Base-by-base conservation (phyloP, 2,113 vertebrate species). In the Indri indri region DNA sequence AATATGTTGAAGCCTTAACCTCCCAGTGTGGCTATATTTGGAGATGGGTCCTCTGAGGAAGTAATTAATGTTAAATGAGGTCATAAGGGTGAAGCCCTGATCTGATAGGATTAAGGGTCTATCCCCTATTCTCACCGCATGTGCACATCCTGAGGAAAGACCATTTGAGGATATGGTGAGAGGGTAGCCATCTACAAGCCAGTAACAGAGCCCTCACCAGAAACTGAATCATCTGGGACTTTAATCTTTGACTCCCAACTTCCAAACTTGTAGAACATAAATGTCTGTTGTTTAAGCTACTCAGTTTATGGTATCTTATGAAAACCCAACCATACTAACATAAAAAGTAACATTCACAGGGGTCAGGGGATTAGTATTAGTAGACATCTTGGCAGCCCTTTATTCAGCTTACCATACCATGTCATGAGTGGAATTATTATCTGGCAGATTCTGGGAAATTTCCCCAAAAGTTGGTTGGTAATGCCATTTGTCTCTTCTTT, bases 101-200 rank as follows among this genome's bases (percentile, higher is more conserved):
- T 71, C 18, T 92, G 45, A 76, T 25, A 63, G 47, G 5, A 52
- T 76, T 52, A 42, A 25, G 34, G 18, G 34, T 16, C 9, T 37
- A 4, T 52, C 57, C 22, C 45, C 45, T 34, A 20, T 3, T 2
- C 18, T 32, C 6, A 7, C 18, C 11, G 7, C 3, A 4, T 13
- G 5, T 32, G 3, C 10, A 84, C 42, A 59, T 16, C 16, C 52
- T 37, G 13, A 50, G 37, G 18, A 52, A 47, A 37, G 23, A 12
- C 23, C 32, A 63, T 63, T 6, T 50, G 7, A 42, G 34, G 87
- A 68, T 14, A 27, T 34, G 34, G 25, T 25, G 27, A 81, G 52
- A n/a, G 27, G 20, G 37, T 5, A 47, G 8, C 23, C 8, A 42
- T 30, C 80, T 20, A 16, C 16, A 82, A 82, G 23, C 37, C 37